These are phyloP conservation scores for Adelphocoris suturalis DNA, from an alignment of 2,888 invertebrate genomes.

Conservation along the genomic window DNA sequence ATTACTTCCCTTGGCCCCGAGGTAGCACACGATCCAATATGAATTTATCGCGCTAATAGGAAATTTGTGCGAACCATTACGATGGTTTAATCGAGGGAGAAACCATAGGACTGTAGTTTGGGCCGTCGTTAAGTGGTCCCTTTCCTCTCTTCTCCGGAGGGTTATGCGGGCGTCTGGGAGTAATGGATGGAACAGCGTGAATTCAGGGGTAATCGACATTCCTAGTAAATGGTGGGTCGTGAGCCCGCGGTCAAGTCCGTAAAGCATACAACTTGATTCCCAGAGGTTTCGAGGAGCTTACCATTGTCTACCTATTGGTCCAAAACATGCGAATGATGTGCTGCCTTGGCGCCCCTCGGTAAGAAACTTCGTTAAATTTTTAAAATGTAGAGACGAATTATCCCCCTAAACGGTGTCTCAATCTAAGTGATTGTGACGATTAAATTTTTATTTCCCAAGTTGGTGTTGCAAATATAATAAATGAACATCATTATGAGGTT, in stretches of 20 bases:
- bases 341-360: background rate
- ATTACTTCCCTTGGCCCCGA: constrained; percentile 11
- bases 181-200: constrained; percentile 21
- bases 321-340: background rate
- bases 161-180: constrained; percentile 16
- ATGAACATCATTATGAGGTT: no score
- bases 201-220: constrained; percentile 23
- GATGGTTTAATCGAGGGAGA: background rate
- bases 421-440: no score
- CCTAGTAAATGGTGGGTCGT: constrained; percentile 32
- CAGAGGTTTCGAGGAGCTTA: background rate
- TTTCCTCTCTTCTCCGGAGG: background rate
- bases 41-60: constrained; percentile 35
- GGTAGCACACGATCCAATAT: constrained; percentile 39
- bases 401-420: no score
- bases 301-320: background rate
- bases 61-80: constrained; percentile 32
- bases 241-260: constrained; percentile 7
- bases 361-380: background rate
- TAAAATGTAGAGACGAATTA: no score
- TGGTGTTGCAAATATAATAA: no score
- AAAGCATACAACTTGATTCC: constrained; percentile 36
- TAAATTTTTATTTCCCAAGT: no score
- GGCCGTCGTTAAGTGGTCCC: constrained; percentile 26
- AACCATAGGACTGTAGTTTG: background rate